A percentile compares a stretch with the other conserved stretches of the same genome.
These are phyloP conservation scores for Dicrostonyx torquatus DNA, from an alignment of 2,797 vertebrate species.

Conservation along the genomic window DNA sequence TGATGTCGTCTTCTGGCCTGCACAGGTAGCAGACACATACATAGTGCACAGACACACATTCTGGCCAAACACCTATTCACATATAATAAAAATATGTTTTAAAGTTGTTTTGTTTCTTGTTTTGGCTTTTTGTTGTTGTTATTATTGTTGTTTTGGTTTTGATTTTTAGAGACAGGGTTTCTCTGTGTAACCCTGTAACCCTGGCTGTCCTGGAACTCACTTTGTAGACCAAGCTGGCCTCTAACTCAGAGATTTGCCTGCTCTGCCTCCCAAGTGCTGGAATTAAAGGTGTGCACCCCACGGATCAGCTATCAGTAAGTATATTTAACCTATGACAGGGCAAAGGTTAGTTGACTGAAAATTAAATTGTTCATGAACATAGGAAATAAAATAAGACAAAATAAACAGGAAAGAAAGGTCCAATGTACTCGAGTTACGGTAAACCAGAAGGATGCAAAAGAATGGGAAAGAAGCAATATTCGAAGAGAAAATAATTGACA, in stretches of 20 bases:
- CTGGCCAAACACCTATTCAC: neutral
- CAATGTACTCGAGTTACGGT: neutral
- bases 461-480: neutral
- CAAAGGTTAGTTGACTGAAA: conserved; percentile 7
- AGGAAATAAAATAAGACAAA: neutral
- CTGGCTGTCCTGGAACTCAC: neutral
- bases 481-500: neutral
- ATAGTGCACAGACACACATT: neutral
- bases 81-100: neutral
- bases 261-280: neutral
- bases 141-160: neutral
- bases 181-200: neutral
- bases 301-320: neutral
- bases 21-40: neutral
- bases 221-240: neutral
- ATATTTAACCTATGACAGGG: neutral
- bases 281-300: neutral
- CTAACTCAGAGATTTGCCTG: neutral
- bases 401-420: neutral
- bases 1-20: neutral
- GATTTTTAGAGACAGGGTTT: neutral
- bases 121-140: neutral
- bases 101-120: neutral
- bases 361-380: neutral
- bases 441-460: neutral